Base-by-base conservation (phyloP, 2,888 invertebrate species). In the Urechis unicinctus region DNA sequence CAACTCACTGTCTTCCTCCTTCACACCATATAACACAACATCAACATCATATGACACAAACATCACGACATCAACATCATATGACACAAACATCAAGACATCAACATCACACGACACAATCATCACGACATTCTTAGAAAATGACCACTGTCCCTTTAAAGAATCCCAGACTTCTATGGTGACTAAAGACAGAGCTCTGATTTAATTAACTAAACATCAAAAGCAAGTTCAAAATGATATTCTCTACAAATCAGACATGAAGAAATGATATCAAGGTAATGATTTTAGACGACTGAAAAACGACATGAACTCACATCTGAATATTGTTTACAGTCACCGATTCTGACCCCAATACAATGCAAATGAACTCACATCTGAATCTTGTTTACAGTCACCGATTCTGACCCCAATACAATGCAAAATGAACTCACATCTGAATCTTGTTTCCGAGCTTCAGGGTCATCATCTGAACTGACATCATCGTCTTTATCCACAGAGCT, bases 401-500 rank as follows among this genome's bases (percentile, higher is more conserved):
- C 9, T 36, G 13, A 9, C n/a, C 17, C 6, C 44, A 6, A 25
- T n/a, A n/a, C n/a, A n/a, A n/a, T n/a, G n/a, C n/a, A n/a, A n/a
- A n/a, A n/a, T n/a, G n/a, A n/a, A 51, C 59, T 55, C 28, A 61
- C 61, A 29, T 61, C 61, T 1, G 61, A 61, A 5, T 56, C 59
- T 41, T 22, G 48, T 45, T 58, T 63, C 29, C 53, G 24, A 22
- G 47, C 44, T 6, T 57, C 53, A 1, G 28, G 26, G 50, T 63
- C 61, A 57, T 74, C 76, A 61, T 74, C 74, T 58, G 72, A 73
- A 57, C 74, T 75, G 43, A 74, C 66, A 56, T 75, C 76, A 62
- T 76, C 75, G 61, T 76, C 75, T 56, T 75, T 72, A 53, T 75
- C 75, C 21, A 74, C 57, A 1, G 74, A 73, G 51, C 73, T 74